phyloP scores from a whole-genome alignment of 2,113 vertebrate genomes.

The Pionites leucogaster region DNA sequence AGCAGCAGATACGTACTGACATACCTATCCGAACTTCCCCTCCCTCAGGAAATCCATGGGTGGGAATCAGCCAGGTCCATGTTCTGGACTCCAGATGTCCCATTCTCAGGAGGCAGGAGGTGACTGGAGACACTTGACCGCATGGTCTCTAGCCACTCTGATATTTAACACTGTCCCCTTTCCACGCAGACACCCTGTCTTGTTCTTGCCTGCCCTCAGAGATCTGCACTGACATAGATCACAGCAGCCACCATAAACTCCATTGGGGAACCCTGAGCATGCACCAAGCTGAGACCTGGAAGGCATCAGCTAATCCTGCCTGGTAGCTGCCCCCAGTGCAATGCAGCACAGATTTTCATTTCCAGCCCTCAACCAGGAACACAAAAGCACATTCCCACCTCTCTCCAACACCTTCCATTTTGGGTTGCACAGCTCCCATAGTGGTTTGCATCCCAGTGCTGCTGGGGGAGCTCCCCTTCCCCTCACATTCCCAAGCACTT shows the following conservation, averaged over 20 bases:
- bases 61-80: neutral
- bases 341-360: neutral
- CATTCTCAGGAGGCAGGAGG: neutral
- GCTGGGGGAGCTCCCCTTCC: accelerated
- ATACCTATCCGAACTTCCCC: neutral
- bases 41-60: neutral
- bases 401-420: neutral
- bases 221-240: neutral
- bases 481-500: neutral
- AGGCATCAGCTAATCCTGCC: neutral
- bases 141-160: neutral
- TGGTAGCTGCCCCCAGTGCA: neutral
- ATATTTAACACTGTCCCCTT: neutral
- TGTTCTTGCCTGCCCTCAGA: neutral
- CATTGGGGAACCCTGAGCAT: no score
- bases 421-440: neutral
- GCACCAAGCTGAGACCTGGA: neutral
- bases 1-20: neutral
- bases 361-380: neutral
- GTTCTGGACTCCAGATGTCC: neutral
- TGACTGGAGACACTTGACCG: neutral
- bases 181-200: neutral
- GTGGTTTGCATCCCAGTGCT: neutral
- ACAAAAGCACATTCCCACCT: neutral
- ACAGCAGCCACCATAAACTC: neutral